Conservation (phyloP, 2,888 invertebrate species). For the Dugesia japonica region DNA sequence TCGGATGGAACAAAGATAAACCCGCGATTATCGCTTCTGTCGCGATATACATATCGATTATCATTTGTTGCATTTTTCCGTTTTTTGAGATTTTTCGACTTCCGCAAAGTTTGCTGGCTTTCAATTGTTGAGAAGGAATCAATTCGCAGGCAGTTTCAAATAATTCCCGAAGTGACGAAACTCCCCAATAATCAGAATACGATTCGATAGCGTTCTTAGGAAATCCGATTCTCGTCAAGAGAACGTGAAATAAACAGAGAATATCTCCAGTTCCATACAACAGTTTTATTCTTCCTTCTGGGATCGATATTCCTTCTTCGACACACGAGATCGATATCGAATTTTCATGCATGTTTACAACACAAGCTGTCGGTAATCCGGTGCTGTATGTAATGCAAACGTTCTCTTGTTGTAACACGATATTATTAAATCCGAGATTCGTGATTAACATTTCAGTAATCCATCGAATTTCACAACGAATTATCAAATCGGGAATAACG, state of each 20-base stretch:
- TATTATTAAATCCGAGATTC: constrained; percentile 69
- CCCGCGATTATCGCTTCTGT: background rate
- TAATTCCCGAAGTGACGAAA: background rate
- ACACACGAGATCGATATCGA: constrained; percentile 87
- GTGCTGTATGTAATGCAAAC: constrained; percentile 71
- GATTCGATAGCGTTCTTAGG: background rate
- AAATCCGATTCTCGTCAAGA: constrained; percentile 50
- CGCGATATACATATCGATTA: background rate
- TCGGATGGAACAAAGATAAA: constrained; percentile 16
- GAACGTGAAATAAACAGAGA: constrained; percentile 70
- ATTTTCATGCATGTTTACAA: constrained; percentile 82
- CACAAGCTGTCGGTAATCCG: constrained; percentile 70
- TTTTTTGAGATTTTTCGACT: background rate
- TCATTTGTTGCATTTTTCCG: background rate
- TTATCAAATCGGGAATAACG: constrained; percentile 73
- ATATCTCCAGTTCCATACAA: constrained; percentile 80
- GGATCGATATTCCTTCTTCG: constrained; percentile 81
- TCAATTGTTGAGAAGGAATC: background rate
- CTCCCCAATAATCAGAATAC: background rate
- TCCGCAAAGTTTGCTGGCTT: background rate
- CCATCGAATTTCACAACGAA: constrained; percentile 67
- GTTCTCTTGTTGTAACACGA: constrained; percentile 70
- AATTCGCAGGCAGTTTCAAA: background rate
- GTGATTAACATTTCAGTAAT: constrained; percentile 63
- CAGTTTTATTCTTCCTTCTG: constrained; percentile 57